Percentiles rank a stretch among this genome's conserved stretches.
Evolutionary conservation across 2,113 vertebrate genomes (phyloP).

Genomic region (Chionodraco myersi): DNA sequence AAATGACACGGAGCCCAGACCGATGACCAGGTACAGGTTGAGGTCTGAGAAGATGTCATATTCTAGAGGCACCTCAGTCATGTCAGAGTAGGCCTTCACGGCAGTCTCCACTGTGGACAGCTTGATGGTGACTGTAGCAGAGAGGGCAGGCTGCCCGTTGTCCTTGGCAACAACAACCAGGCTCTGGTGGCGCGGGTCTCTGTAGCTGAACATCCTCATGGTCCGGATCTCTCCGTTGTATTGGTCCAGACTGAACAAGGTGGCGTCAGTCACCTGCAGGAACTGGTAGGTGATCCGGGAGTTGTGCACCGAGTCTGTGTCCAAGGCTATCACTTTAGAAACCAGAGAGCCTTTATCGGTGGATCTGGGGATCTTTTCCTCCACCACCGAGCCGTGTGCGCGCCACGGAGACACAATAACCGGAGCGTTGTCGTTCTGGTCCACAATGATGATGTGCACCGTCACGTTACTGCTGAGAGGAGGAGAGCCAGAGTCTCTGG

Average conservation of each 20-base stretch:
- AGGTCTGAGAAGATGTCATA: too few relatives aligned
- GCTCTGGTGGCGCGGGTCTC: slow-evolving; percentile 79
- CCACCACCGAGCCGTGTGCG: slow-evolving; percentile 81
- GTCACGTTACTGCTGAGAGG: slow-evolving; percentile 80
- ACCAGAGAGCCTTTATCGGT: slow-evolving; percentile 79
- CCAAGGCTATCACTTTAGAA: slow-evolving; percentile 81
- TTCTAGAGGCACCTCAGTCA: too few relatives aligned
- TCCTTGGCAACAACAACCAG: slow-evolving; percentile 86
- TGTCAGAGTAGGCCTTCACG: slow-evolving; percentile 62
- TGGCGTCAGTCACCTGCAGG: slow-evolving; percentile 82
- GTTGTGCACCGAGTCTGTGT: slow-evolving; percentile 83
- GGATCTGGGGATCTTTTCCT: slow-evolving; percentile 77
- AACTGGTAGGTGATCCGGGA: slow-evolving; percentile 85
- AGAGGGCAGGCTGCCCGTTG: slow-evolving; percentile 86
- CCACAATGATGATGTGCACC: slow-evolving; percentile 82
- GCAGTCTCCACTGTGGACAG: slow-evolving; percentile 86
- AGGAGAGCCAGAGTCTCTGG: slow-evolving; percentile 84
- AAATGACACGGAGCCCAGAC: too few relatives aligned
- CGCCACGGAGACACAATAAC: slow-evolving; percentile 82
- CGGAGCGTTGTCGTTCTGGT: slow-evolving; percentile 85
- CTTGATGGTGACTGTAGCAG: slow-evolving; percentile 85
- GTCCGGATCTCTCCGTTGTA: slow-evolving; percentile 79
- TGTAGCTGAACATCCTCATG: slow-evolving; percentile 85
- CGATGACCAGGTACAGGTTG: too few relatives aligned
- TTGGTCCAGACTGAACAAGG: slow-evolving; percentile 83